Base-by-base conservation (phyloP, 2,888 invertebrate species). In the Argynnis bischoffii region DNA sequence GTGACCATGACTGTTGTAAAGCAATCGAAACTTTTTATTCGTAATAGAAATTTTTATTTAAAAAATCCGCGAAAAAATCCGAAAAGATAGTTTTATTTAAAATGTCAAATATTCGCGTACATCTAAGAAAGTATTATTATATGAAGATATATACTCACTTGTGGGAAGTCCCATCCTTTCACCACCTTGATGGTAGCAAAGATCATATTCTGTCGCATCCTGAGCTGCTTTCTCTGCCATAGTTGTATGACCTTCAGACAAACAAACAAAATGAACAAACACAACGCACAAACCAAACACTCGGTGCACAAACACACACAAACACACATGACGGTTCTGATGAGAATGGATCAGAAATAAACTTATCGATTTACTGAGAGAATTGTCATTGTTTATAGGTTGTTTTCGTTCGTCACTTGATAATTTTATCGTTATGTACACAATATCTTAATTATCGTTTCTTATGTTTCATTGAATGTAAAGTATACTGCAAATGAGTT, bases 131-230 rank as follows among this genome's bases (percentile, higher is more conserved):
- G 18, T 26, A 50, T 14, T 15, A 26, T 21, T 21, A 4, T 15
- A 26, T 26, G 26, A 26, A n/a, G 1, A 53, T 11, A 15, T 35
- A 56, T 35, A 55, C 80, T 83, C 79, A 95, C 95, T 93, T 97
- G 97, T 69, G 97, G 96, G 83, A 98, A 95, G 79, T 96, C 96
- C 96, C 96, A 96, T 75, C 96, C 95, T 89, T 98, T 98, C 53
- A 99, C 98, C 16, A 98, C 98, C 84, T 98, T 98, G 86, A 99
- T 99, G 70, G 99, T 99, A 46, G 99, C 99, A 82, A 99, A 98
- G 77, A 99, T 98, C 99, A 99, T 99, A 87, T 99, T 99, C 88
- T 98, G 98, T 15, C 99, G 92, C 93, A 99, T 95, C 73, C 98
- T 94, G 69, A 98, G 93, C 83, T 99, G 98, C 84, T 98, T 98